phyloP scores from a whole-genome alignment of 2,888 invertebrate species.

The Eumerus sabulonum region DNA sequence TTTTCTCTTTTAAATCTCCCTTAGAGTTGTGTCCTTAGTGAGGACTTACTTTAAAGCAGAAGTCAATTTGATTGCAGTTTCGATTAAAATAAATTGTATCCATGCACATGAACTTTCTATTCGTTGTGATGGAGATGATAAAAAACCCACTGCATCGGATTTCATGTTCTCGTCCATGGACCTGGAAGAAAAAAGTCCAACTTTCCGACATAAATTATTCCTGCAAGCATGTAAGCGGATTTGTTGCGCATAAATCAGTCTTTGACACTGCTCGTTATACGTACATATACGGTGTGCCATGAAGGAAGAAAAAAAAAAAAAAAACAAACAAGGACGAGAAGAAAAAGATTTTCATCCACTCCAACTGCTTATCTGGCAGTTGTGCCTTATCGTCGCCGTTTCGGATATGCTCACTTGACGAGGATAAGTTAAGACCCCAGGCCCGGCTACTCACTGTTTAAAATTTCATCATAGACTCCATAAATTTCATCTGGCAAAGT shows the following conservation, averaged over 20 bases:
- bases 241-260: slow-evolving; percentile 67
- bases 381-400: slow-evolving; percentile 53
- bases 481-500: slow-evolving; percentile 64
- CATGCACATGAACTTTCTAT: neutral
- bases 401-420: slow-evolving; percentile 51
- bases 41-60: too few species aligned
- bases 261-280: slow-evolving; percentile 56
- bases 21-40: too few species aligned
- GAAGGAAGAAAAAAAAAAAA: slow-evolving; percentile 34
- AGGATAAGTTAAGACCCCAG: slow-evolving; percentile 61
- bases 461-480: slow-evolving; percentile 66
- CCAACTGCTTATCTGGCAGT: slow-evolving; percentile 56
- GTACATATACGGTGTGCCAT: slow-evolving; percentile 16
- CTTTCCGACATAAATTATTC: slow-evolving; percentile 61
- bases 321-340: slow-evolving; percentile 28
- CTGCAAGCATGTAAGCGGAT: slow-evolving; percentile 63
- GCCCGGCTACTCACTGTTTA: slow-evolving; percentile 57
- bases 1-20: neutral
- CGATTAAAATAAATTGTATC: slow-evolving; percentile 1
- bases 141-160: slow-evolving; percentile 11
- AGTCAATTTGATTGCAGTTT: slow-evolving; percentile 12
- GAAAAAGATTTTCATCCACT: slow-evolving; percentile 55
- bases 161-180: slow-evolving; percentile 7
- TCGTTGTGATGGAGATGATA: slow-evolving; percentile 13
- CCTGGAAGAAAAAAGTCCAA: slow-evolving; percentile 45